These are phyloP conservation scores for Myzus persicae DNA, from an alignment of 1,140 invertebrate genomes.

Conservation along the genomic window DNA sequence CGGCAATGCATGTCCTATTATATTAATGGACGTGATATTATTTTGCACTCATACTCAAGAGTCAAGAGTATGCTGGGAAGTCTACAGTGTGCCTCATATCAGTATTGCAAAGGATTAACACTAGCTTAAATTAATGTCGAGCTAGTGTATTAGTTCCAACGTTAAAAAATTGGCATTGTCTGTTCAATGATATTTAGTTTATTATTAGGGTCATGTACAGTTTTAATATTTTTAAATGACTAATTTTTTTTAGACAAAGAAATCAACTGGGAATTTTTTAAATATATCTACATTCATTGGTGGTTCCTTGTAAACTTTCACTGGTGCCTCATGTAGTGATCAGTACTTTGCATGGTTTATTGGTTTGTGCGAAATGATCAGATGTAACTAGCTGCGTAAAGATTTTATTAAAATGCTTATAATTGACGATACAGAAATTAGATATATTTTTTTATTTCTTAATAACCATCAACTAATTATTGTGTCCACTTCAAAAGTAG, in stretches of 20 bases:
- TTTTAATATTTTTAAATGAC: not conserved
- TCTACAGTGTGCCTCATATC: constrained; percentile 37
- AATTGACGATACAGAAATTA: constrained; percentile 50
- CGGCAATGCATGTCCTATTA: not conserved
- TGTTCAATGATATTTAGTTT: constrained; percentile 63
- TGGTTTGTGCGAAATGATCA: constrained; percentile 46
- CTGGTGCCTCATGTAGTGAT: constrained; percentile 42
- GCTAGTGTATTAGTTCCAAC: constrained; percentile 77
- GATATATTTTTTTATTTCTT: constrained; percentile 30
- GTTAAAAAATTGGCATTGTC: constrained; percentile 76
- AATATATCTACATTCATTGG: constrained; percentile 47
- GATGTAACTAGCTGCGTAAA: not conserved
- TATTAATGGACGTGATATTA: constrained; percentile 17
- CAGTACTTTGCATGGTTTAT: constrained; percentile 12
- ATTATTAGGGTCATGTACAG: not conserved
- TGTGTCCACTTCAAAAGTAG: constrained; percentile 33
- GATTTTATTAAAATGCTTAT: constrained; percentile 44
- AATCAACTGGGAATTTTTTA: constrained; percentile 34
- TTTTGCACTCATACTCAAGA: constrained; percentile 36
- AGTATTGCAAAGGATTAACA: constrained; percentile 64
- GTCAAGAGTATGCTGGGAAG: constrained; percentile 38
- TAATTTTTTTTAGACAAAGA: constrained; percentile 41
- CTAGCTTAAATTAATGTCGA: constrained; percentile 69
- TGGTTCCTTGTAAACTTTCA: constrained; percentile 38
- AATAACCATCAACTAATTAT: constrained; percentile 22